Evolutionary conservation across 2,888 invertebrate species (phyloP), one percentile per base, ranked within the genome.

Genomic region (Halictus quadricinctus): DNA sequence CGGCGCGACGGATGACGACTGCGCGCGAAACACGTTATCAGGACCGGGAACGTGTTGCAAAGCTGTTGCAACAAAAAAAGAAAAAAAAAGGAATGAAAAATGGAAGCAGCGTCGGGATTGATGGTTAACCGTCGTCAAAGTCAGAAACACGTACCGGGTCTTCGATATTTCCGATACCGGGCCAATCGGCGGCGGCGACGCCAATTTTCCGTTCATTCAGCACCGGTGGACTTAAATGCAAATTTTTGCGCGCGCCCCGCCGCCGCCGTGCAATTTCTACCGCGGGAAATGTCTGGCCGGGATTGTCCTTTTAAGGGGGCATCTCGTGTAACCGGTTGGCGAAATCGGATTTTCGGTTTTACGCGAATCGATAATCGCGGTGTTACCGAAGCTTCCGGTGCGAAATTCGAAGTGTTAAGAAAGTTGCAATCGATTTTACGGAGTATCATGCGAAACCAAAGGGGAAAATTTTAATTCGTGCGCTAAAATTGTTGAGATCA

Each of bases 121-220:
- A 72, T 80, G 81, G 73, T 70, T 54, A 69, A 80, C 60, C 75
- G 29, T 72, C 77, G 81, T 87, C 79, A 81, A 86, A 76, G 84
- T 81, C 84, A 74, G 79, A 70, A 72, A 64, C 79, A 72, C 79
- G 74, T 72, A 36, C 41, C 58, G 70, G 58, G 78, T 73, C 78
- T 70, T 43, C 70, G n/a, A 43, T 78, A 78, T 74, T 81, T 80
- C 72, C 60, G 60, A 70, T 41, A 60, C 72, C 54, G 41, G 70
- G 50, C 48, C 58, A 50, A 36, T 64, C 73, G 64, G 36, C 79
- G 50, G 43, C n/a, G 43, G 54, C 29, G 41, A 72, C 73, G 64
- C 64, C 72, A 76, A 76, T 79, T 87, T 81, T 76, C 69, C 81
- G 72, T 78, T 77, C 75, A 74, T 80, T 80, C 85, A 64, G 77